phyloP scores from a whole-genome alignment of 1,140 invertebrate species.

The Cyclargus thomasi region DNA sequence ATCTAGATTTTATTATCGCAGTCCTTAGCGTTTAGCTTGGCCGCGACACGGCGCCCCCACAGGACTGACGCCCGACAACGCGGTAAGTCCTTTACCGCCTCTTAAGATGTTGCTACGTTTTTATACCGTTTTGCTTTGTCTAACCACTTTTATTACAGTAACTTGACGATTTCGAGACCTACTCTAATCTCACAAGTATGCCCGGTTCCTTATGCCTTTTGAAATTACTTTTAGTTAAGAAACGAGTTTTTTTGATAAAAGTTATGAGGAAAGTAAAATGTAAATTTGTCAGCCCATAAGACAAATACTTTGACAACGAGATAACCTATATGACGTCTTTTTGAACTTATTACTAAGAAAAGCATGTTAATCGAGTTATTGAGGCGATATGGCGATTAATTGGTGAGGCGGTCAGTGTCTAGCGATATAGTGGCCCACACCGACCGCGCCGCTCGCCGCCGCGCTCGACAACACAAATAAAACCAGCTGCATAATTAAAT shows the following conservation, averaged over 20 bases:
- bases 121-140: constrained; percentile 24
- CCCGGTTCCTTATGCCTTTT: too few species aligned
- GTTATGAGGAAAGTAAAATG: not conserved
- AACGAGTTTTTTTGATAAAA: not conserved
- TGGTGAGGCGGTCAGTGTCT: constrained; percentile 39
- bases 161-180: constrained; percentile 25
- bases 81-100: constrained; percentile 33
- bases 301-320: not conserved
- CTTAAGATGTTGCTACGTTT: constrained; percentile 25
- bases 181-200: not conserved
- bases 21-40: constrained; percentile 41
- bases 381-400: constrained; percentile 37
- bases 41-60: constrained; percentile 44
- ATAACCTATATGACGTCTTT: not conserved
- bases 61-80: constrained; percentile 34
- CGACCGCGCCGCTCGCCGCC: constrained; percentile 26
- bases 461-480: constrained; percentile 41
- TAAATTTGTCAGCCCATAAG: not conserved
- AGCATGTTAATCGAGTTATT: constrained; percentile 13
- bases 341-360: constrained; percentile 7
- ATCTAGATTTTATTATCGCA: constrained; percentile 24
- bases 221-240: too few species aligned
- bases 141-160: constrained; percentile 21
- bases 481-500: constrained; percentile 62
- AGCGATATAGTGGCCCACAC: constrained; percentile 39